phyloP scores from a whole-genome alignment of 2,797 vertebrate genomes.

The Centropyge bicolor region DNA sequence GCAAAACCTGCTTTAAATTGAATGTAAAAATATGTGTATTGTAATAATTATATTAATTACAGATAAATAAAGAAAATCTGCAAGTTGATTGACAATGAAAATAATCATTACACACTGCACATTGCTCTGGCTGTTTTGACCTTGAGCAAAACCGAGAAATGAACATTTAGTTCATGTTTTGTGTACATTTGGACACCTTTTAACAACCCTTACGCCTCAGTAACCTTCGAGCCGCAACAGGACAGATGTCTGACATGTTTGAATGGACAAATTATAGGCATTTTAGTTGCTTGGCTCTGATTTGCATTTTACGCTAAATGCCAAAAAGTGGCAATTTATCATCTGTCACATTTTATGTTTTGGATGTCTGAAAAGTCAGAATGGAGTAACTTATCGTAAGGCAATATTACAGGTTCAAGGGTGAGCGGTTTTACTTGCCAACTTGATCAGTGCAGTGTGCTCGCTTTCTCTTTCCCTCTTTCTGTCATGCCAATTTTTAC shows the following conservation, averaged over 20 bases:
- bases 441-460: slow-evolving; percentile 42
- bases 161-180: background rate
- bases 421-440: slow-evolving; percentile 36
- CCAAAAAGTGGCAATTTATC: slow-evolving; percentile 34
- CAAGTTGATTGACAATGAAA: background rate
- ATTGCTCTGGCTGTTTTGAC: background rate
- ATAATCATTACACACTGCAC: background rate
- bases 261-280: slow-evolving; percentile 5
- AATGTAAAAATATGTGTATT: background rate
- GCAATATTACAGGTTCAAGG: slow-evolving; percentile 28
- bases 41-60: too few relatives aligned
- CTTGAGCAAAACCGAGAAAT: background rate
- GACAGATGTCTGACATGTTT: slow-evolving; percentile 22
- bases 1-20: background rate
- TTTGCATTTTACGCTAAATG: slow-evolving; percentile 28
- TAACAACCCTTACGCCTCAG: background rate
- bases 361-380: slow-evolving; percentile 28
- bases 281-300: slow-evolving; percentile 11
- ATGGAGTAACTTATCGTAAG: slow-evolving; percentile 27
- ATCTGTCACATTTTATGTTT: slow-evolving; percentile 45
- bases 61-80: background rate
- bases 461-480: slow-evolving; percentile 31
- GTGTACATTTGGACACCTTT: background rate
- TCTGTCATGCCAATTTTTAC: slow-evolving; percentile 51
- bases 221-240: background rate